These are phyloP conservation scores for Villa cingulata DNA, from an alignment of 2,888 invertebrate genomes.

Conservation along the genomic window DNA sequence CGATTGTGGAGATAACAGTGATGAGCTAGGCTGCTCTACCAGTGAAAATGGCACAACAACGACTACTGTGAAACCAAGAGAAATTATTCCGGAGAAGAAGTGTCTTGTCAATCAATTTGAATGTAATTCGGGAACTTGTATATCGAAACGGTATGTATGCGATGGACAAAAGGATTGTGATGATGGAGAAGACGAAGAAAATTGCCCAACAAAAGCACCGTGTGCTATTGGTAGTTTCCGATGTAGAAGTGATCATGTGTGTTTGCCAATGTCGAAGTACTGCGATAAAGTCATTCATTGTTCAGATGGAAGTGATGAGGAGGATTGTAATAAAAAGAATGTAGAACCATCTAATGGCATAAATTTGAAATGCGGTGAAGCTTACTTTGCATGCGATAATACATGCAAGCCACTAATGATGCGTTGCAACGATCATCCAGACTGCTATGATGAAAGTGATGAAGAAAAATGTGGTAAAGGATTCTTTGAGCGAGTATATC, in stretches of 20 bases:
- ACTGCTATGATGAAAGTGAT: constrained; percentile 64
- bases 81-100: constrained; percentile 21
- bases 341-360: background rate
- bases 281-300: constrained; percentile 42
- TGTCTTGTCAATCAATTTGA: constrained; percentile 27
- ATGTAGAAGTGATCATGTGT: constrained; percentile 49
- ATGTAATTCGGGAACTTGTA: constrained; percentile 40
- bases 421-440: constrained; percentile 52
- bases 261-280: constrained; percentile 38
- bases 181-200: constrained; percentile 48
- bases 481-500: constrained; percentile 31
- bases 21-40: constrained; percentile 50
- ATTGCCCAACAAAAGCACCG: constrained; percentile 32
- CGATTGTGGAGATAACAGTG: constrained; percentile 63
- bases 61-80: constrained; percentile 21
- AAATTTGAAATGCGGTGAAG: constrained; percentile 17
- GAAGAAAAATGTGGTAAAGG: constrained; percentile 49
- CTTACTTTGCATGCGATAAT: constrained; percentile 46
- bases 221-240: constrained; percentile 39
- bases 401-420: constrained; percentile 46
- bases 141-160: constrained; percentile 41
- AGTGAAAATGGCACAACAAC: constrained; percentile 10
- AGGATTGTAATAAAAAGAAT: constrained; percentile 27
- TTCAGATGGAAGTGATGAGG: constrained; percentile 43
- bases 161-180: constrained; percentile 44